Evolutionary conservation across 1,140 invertebrate genomes (phyloP), one percentile per base, ranked within the genome.

Genomic region (Leptinotarsa defecta): DNA sequence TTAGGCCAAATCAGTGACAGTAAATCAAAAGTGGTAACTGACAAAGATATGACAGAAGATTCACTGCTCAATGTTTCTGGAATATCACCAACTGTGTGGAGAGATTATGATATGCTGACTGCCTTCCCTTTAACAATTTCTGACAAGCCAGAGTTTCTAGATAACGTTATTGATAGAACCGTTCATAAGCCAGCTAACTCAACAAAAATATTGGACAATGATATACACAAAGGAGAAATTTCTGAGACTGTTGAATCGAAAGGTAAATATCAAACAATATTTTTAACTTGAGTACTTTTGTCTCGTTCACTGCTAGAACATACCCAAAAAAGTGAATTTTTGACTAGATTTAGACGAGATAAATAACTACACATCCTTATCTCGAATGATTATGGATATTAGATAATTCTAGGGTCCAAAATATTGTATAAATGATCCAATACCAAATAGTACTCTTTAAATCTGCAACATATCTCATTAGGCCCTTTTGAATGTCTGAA

Each of bases 41-140:
- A 34, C 1, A 65, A 71, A 48, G 20, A 48, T 6, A 15, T 77
- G 13, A 65, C 48, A 24, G 62, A 69, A 13, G 76, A 82, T 64
- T 74, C 74, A 8, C 71, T 76, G 27, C 52, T 81, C n/a, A 82
- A 80, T 67, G 76, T 71, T 22, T 64, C 34, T 15, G 15, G 34
- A 64, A 71, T 80, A 19, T 76, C 81, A 19, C 78, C 80, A 62
- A 80, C 79, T 19, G 77, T 77, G 22, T 80, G 80, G 81, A 74
- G 75, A 48, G 74, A 75, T 22, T 70, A 76, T 43, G 68, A 81
- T 62, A 71, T 75, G 43, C 74, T 81, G 19, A 81, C 77, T 15
- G 70, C 77, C 62, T 43, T 62, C 22, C 74, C 77, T 17, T 48
- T 63, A 4, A 43, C 62, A 6, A 27, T 68, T 27, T 71, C 78